phyloP scores from a whole-genome alignment of 1,140 invertebrate genomes.

The Theocolax elegans region DNA sequence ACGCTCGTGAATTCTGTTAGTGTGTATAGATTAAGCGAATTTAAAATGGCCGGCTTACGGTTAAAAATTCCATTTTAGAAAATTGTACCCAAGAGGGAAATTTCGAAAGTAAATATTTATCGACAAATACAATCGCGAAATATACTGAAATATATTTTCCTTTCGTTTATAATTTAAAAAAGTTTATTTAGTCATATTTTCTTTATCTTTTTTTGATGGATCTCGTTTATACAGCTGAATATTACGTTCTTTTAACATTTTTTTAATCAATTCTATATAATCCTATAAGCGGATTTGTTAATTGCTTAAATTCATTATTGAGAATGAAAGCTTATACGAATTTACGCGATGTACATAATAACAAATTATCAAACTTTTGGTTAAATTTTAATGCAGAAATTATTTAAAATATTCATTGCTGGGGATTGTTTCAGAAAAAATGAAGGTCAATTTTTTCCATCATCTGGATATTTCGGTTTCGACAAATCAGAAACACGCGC shows the following conservation, averaged over 20 bases:
- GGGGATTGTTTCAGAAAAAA: too few species aligned
- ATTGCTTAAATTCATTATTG: too few species aligned
- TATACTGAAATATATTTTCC: too few species aligned
- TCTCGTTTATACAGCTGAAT: neutral
- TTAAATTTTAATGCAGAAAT: too few species aligned
- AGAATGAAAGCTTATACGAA: too few species aligned
- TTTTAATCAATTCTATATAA: neutral
- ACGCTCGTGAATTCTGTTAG: neutral
- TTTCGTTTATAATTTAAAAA: neutral
- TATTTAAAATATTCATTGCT: too few species aligned
- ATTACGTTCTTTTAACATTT: neutral
- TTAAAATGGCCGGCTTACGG: conserved; percentile 52
- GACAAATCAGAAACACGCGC: neutral
- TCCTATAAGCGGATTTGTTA: too few species aligned
- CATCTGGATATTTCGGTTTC: conserved; percentile 10
- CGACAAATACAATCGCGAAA: neutral
- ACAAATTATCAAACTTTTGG: too few species aligned
- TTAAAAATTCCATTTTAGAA: conserved; percentile 2
- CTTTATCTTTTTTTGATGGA: neutral
- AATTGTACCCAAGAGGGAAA: neutral
- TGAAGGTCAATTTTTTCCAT: too few species aligned
- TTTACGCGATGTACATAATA: too few species aligned
- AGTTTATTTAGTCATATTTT: neutral
- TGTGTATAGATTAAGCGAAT: conserved; percentile 28
- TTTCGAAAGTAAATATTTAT: conserved; percentile 15